Base-by-base conservation (phyloP, 2,797 vertebrate genomes). In the Scolopax rusticola region DNA sequence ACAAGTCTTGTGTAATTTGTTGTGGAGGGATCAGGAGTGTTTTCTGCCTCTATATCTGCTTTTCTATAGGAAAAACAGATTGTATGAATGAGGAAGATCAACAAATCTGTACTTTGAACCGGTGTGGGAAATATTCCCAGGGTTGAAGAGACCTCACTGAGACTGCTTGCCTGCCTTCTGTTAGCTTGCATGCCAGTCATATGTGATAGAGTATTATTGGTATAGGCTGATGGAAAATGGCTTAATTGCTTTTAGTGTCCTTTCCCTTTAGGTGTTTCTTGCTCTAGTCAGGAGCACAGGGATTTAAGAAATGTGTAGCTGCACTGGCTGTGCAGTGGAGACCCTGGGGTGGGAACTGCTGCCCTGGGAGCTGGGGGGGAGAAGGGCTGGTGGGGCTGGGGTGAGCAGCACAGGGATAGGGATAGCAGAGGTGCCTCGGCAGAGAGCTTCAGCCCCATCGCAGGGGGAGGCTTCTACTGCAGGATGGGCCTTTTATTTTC, bases 321-420 rank as follows among this genome's bases (percentile, higher is more conserved):
- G 47, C 12, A 2, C 38, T 33, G 40, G 30, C 48, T 45, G 53
- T 33, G 1, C 3, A 15, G 54, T n/a, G 3, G 43, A 71, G 38
- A 38, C 27, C 8, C 33, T 38, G 3, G 12, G 8, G 1, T 4
- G 40, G 5, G 16, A 12, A 1, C 8, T 23, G 21, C 19, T 23
- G 38, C 10, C 3, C 1, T 7, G 3, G 24, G 43, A 28, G 67
- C 6, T 33, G 25, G 10, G 14, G 73, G 2, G 4, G 57, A 25
- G 83, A 9, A 11, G 64, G 27, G 74, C 45, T 63, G 4, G 0
- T 6, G 20, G 12, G 27, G 45, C 76, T 30, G 71, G 38, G 16
- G 2, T 4, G 57, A 59, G 75, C 12, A 51, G 50, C 60, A 24
- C 36, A 36, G 36, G 36, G 36, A 20, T 20, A 15, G 32, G 51